A percentile compares a stretch with the other conserved stretches of the same genome.
These are phyloP conservation scores for Entomyzon cyanotis DNA, from an alignment of 2,113 vertebrate species.

Conservation along the genomic window DNA sequence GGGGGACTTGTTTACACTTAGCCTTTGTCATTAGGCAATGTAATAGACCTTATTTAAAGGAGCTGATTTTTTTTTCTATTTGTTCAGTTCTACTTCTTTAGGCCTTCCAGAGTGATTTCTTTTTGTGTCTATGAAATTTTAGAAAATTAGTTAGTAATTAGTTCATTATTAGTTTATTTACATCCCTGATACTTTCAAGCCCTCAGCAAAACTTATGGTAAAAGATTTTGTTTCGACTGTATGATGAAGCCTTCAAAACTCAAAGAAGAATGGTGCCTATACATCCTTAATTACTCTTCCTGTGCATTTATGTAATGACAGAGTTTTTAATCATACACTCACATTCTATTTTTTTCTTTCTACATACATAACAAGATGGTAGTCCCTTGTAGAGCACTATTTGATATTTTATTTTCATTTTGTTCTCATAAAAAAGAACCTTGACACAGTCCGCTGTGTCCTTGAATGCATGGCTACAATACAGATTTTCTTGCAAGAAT, in stretches of 20 bases:
- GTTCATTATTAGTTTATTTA: not conserved
- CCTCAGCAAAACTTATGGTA: not conserved
- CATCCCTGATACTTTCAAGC: not conserved
- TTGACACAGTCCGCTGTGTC: not conserved
- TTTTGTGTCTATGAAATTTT: not conserved
- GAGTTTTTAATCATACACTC: not conserved
- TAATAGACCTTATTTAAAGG: not conserved
- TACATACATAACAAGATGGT: not conserved
- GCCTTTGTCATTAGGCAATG: not conserved
- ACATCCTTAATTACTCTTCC: not conserved
- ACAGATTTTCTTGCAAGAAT: not conserved
- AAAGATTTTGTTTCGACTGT: not conserved
- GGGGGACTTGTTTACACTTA: not conserved
- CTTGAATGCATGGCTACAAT: not conserved
- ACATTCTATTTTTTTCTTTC: not conserved
- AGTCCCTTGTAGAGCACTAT: not conserved
- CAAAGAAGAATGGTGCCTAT: not conserved
- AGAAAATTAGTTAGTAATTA: not conserved
- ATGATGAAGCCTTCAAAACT: not conserved
- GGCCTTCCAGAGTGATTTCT: not conserved
- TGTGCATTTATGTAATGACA: not conserved
- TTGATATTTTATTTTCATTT: conserved; percentile 23
- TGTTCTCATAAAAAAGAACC: not conserved
- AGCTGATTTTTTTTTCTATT: not conserved
- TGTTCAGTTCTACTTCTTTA: not conserved